Percentiles rank a stretch among this genome's conserved stretches.
Evolutionary conservation across 2,888 invertebrate genomes (phyloP).

Genomic region (Trichopoda pennipes): DNA sequence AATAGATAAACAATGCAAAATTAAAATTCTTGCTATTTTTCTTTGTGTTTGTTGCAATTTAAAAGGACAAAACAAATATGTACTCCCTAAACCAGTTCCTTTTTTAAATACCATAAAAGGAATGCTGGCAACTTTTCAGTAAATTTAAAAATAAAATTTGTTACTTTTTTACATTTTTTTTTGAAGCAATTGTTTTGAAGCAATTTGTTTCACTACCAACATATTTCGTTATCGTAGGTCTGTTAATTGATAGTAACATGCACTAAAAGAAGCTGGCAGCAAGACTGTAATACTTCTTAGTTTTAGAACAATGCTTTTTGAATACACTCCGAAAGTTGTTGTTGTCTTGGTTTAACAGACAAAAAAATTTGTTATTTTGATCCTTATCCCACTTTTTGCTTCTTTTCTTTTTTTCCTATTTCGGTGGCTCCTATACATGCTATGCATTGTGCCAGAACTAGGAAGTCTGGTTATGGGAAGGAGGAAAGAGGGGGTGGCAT

Average conservation of each 20-base stretch:
- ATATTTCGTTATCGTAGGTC: conserved; percentile 13
- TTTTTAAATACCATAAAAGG: conserved; percentile 43
- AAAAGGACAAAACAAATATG: conserved; percentile 18
- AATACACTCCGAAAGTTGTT: too few species aligned
- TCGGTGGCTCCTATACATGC: too few species aligned
- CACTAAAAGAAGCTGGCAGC: too few species aligned
- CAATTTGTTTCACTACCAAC: background rate
- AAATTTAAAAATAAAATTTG: background rate
- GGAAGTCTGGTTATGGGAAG: too few species aligned
- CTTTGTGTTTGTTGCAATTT: background rate
- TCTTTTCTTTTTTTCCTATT: too few species aligned
- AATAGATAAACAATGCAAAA: conserved; percentile 44
- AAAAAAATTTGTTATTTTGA: too few species aligned
- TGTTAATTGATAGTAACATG: background rate
- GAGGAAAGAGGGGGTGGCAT: too few species aligned
- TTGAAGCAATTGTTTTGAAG: background rate
- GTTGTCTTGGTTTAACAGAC: too few species aligned
- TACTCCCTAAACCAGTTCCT: conserved; percentile 50
- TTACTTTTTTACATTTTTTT: background rate
- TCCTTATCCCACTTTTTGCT: too few species aligned
- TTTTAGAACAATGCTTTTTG: too few species aligned
- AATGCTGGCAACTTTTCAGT: conserved; percentile 20
- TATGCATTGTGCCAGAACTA: too few species aligned
- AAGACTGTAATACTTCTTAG: too few species aligned
- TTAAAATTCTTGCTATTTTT: conserved; percentile 9